Evolutionary conservation across 2,113 vertebrate species (phyloP).

Genomic region (Eira barbara): DNA sequence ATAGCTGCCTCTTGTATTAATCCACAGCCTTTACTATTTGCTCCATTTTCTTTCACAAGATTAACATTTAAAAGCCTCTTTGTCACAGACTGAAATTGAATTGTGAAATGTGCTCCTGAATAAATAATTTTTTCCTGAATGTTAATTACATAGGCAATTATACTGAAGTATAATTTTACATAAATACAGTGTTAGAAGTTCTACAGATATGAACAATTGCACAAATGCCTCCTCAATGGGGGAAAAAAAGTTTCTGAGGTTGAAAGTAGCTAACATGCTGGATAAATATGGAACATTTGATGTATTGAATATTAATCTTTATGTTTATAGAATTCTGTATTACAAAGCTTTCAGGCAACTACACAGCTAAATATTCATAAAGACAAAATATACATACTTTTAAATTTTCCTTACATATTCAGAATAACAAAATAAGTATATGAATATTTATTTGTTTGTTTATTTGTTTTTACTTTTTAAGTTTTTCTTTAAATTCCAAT

Average conservation of each 20-base stretch:
- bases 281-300: conserved; percentile 58
- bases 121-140: conserved; percentile 78
- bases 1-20: conserved; percentile 66
- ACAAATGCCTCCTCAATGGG: conserved; percentile 48
- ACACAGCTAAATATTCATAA: conserved; percentile 46
- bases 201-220: conserved; percentile 64
- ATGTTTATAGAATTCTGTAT: conserved; percentile 41
- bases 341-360: conserved; percentile 39
- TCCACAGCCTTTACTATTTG: conserved; percentile 70
- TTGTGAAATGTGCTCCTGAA: conserved; percentile 74
- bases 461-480: background rate
- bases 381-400: conserved; percentile 18
- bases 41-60: conserved; percentile 67
- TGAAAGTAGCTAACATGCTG: conserved; percentile 51
- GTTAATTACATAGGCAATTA: conserved; percentile 76
- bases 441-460: background rate
- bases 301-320: conserved; percentile 59
- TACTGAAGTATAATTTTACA: conserved; percentile 71
- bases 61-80: conserved; percentile 77
- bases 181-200: conserved; percentile 72
- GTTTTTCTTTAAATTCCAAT: background rate
- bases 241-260: conserved; percentile 38
- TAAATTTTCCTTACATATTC: conserved; percentile 39
- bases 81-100: conserved; percentile 70
- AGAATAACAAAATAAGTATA: background rate